Base-by-base conservation (phyloP, 2,888 invertebrate genomes). In the Thalpophila matura region DNA sequence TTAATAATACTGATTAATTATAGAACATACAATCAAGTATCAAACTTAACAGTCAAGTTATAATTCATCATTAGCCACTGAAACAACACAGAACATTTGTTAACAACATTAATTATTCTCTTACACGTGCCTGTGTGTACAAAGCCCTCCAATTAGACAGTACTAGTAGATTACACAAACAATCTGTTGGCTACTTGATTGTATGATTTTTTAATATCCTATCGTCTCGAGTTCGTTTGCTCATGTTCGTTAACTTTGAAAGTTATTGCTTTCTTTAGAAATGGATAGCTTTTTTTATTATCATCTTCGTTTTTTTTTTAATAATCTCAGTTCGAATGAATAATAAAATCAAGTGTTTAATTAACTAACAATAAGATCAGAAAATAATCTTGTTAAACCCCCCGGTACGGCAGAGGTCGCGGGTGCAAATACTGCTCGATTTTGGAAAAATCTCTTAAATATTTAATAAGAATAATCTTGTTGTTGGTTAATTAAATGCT, bases 61-160 rank as follows among this genome's bases (percentile, higher is more conserved):
- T 63, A 70, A 69, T 69, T 68, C 63, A 69, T 68, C 40, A 64
- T 65, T 59, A 64, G 49, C 58, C 50, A 64, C 67, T 67, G 63
- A 57, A 69, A 60, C 63, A 61, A 49, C 56, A 58, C 37, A 37
- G 46, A 49, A 60, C 58, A 67, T 70, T 73, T 71, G 58, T 79
- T 67, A 68, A 66, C 64, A 62, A 68, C 63, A 77, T 77, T 71
- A 79, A 75, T 80, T 67, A 79, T 77, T 68, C 67, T 49, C 57
- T 66, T 35, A 70, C 60, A 67, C 42, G 45, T 64, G 67, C 40
- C 45, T 59, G 50, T 60, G 45, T 65, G 42, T 53, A 55, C 55
- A 54, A 54, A 61, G 63, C 62, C 40, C 31, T 77, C 62, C 70
- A 72, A 76, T 79, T 77, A 79, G 68, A 74, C 60, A 56, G 51